Percentiles rank a stretch among this genome's conserved stretches.
Evolutionary conservation across 2,797 vertebrate species (phyloP).

Genomic region (Ara ararauna): DNA sequence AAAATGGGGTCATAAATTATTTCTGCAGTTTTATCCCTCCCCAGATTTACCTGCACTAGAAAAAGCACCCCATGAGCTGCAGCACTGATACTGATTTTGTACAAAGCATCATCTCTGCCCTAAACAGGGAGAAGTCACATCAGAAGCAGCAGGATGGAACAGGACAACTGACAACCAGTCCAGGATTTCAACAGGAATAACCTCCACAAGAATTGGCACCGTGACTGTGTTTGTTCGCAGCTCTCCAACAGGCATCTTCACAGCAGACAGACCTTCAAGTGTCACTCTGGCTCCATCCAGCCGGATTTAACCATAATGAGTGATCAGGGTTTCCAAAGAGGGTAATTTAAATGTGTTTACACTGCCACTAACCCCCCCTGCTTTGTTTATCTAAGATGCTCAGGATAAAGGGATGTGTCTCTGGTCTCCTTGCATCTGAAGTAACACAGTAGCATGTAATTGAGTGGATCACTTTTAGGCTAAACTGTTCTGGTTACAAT

Average conservation of each 20-base stretch:
- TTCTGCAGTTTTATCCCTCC: background rate
- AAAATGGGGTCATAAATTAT: background rate
- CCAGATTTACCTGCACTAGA: background rate
- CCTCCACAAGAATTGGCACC: fast-evolving
- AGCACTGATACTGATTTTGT: fast-evolving
- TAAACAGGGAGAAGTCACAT: background rate
- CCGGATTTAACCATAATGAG: constrained; percentile 5
- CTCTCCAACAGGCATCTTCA: background rate
- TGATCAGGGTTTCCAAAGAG: background rate
- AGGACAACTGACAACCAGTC: fast-evolving
- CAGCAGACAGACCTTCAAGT: background rate
- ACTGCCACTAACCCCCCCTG: background rate
- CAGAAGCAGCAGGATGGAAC: background rate
- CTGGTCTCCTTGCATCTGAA: background rate
- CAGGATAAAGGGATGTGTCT: background rate
- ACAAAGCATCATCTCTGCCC: background rate
- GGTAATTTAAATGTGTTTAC: background rate
- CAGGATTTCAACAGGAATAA: background rate
- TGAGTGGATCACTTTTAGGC: background rate
- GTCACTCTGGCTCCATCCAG: constrained; percentile 1
- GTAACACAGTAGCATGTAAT: background rate
- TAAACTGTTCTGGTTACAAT: background rate
- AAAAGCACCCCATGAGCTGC: background rate
- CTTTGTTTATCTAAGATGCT: background rate
- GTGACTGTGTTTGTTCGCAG: fast-evolving